phyloP scores from a whole-genome alignment of 2,113 vertebrate genomes.

The Oenanthe melanoleuca region DNA sequence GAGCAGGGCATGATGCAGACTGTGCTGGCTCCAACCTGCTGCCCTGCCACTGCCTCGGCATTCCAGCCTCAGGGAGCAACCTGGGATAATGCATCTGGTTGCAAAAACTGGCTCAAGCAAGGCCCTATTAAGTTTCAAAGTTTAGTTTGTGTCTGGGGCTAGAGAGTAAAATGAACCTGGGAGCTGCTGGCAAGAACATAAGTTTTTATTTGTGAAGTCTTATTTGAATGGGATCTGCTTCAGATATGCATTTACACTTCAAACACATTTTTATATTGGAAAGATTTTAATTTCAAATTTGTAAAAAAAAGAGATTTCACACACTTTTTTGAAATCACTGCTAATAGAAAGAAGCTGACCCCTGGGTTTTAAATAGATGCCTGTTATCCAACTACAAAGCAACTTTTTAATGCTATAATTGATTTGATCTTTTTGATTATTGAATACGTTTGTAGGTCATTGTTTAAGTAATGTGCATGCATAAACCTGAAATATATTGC shows the following conservation, averaged over 20 bases:
- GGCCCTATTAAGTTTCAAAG: neutral
- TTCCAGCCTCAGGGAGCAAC: neutral
- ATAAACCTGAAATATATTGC: neutral
- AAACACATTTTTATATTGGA: neutral
- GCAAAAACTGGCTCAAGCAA: neutral
- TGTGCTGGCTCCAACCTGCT: neutral
- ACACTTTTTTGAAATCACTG: neutral
- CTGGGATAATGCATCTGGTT: neutral
- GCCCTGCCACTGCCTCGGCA: neutral
- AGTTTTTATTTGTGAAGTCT: neutral
- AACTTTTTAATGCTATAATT: neutral
- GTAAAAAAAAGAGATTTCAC: neutral
- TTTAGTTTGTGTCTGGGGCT: neutral
- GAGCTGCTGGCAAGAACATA: neutral
- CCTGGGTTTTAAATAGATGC: neutral
- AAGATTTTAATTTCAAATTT: neutral
- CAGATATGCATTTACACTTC: conserved; percentile 11
- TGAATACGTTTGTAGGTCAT: neutral
- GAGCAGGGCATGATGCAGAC: neutral
- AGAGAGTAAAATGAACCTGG: neutral
- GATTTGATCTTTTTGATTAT: neutral
- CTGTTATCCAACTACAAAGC: neutral
- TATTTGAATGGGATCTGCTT: neutral
- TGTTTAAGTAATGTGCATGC: neutral
- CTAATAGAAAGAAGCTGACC: neutral